Base-by-base conservation (phyloP, 2,113 vertebrate genomes). In the Microtus pennsylvanicus region DNA sequence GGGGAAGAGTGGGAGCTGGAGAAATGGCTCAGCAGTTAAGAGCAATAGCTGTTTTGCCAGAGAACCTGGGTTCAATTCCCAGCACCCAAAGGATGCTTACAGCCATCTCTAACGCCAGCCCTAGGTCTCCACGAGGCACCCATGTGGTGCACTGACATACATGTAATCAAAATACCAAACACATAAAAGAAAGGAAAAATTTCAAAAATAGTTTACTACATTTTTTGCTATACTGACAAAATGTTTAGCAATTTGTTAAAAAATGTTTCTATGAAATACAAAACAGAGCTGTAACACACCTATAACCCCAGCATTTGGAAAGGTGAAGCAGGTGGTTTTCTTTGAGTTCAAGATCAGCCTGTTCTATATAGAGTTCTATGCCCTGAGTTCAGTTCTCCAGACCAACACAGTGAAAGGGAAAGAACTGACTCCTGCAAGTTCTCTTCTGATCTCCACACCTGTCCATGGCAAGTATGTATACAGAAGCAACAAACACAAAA, bases 211-310 rank as follows among this genome's bases (percentile, higher is more conserved):
- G n/a, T 6, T 55, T 63, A 24, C 35, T 33, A 58, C 28, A 50
- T 35, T 78, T 97, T 95, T 92, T 77, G 26, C 70, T 61, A 92
- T 3, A 28, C n/a, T 89, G n/a, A 69, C 50, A 91, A 96, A 91
- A 58, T 93, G 91, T 83, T 87, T 90, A 38, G 22, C 42, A 93
- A 90, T 72, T n/a, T 91, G 6, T 81, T 77, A 95, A 83, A n/a
- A 96, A 94, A 70, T 42, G 26, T 93, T 76, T 89, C 45, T 70
- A 65, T 86, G 61, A 90, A 91, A 95, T 75, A 69, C 5, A 77
- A 94, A 90, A 65, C 30, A 38, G 17, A 82, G 13, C 9, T 74
- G 47, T 70, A 45, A 45, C 7, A 74, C 13, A n/a, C 35, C 24
- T 55, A 74, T 7, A 38, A 74, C 50, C 47, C 67, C 35, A 74